These are phyloP conservation scores for Microtus richardsoni DNA, from an alignment of 2,113 vertebrate genomes.

Conservation along the genomic window DNA sequence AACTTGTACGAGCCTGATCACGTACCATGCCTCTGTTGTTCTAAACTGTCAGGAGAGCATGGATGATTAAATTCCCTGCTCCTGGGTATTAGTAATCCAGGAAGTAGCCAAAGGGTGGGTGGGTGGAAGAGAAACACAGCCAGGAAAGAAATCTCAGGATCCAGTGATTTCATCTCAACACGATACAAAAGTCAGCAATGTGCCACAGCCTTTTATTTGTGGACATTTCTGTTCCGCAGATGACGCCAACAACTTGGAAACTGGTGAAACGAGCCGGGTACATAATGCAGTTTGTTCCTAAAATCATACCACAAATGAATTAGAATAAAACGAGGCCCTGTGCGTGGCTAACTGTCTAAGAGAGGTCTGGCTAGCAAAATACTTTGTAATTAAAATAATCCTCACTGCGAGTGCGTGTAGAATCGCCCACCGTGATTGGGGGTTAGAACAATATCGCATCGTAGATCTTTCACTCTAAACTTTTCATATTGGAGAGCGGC, in stretches of 20 bases:
- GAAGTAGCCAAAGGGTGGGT: constrained; percentile 11
- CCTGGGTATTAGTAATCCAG: constrained; percentile 26
- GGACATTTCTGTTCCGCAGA: not conserved
- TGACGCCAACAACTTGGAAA: not conserved
- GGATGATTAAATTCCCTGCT: not conserved
- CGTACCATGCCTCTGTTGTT: not conserved
- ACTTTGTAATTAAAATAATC: not conserved
- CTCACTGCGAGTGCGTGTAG: not conserved
- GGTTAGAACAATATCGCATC: not conserved
- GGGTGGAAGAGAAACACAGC: not conserved
- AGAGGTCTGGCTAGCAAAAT: not conserved
- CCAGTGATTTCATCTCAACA: constrained; percentile 22
- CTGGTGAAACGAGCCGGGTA: not conserved
- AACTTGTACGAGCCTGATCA: constrained; percentile 10
- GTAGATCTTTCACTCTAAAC: not conserved
- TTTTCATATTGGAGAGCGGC: not conserved
- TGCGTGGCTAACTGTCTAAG: not conserved
- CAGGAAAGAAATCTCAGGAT: not conserved
- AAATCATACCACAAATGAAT: not conserved
- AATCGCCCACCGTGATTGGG: not conserved
- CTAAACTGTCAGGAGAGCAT: not conserved
- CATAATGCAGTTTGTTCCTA: not conserved
- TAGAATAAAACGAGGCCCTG: not conserved
- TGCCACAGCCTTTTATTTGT: not conserved
- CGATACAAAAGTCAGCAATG: not conserved